A percentile compares a stretch with the other conserved stretches of the same genome.
phyloP scores from a whole-genome alignment of 2,113 vertebrate genomes.

The Tylochromis polylepis region DNA sequence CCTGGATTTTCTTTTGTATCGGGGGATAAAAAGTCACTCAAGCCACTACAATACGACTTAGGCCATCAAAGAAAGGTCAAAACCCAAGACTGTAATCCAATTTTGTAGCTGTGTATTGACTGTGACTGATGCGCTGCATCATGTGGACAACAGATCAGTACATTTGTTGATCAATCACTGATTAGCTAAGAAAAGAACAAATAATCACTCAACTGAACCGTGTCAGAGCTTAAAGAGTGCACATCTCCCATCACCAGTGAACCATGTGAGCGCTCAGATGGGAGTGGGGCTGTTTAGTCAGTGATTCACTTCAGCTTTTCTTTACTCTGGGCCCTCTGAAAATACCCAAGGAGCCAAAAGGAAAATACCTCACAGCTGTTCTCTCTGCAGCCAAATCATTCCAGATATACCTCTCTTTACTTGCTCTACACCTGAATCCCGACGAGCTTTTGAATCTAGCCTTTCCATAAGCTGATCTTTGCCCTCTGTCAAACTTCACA shows the following conservation, averaged over 20 bases:
- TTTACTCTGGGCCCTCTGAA: constrained; percentile 43
- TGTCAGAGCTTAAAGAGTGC: background rate
- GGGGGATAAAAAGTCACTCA: background rate
- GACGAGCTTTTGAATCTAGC: background rate
- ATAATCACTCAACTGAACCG: background rate
- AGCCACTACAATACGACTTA: background rate
- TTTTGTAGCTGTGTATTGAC: background rate
- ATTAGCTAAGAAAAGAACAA: constrained; percentile 41
- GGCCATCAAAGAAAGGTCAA: background rate
- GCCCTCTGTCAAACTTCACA: background rate
- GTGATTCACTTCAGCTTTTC: constrained; percentile 54
- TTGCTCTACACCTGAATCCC: background rate
- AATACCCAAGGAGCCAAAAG: constrained; percentile 66
- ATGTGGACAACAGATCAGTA: background rate
- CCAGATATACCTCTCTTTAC: constrained; percentile 23
- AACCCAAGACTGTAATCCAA: background rate
- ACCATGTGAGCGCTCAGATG: constrained; percentile 27
- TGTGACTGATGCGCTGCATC: background rate
- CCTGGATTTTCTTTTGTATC: background rate
- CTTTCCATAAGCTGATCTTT: background rate
- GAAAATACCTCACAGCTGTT: constrained; percentile 73
- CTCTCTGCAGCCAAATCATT: constrained; percentile 40
- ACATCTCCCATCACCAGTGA: constrained; percentile 11
- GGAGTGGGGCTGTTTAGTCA: constrained; percentile 12
- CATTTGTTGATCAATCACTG: constrained; percentile 39